Percentiles rank a stretch among this genome's conserved stretches.
Evolutionary conservation across 2,113 vertebrate genomes (phyloP).

Genomic region (Chauna torquata): DNA sequence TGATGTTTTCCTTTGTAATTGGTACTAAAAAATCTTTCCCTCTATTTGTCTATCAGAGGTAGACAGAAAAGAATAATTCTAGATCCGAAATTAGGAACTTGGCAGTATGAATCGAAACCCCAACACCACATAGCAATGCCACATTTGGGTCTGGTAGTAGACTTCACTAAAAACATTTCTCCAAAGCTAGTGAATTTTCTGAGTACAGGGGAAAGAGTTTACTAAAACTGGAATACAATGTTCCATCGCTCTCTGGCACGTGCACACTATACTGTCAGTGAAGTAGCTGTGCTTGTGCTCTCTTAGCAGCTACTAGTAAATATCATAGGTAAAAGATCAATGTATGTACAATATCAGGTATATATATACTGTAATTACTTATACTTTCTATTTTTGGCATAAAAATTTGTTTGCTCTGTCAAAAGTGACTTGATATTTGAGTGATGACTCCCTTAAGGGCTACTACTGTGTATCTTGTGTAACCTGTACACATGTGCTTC

Average conservation of each 20-base stretch:
- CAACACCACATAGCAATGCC: not conserved
- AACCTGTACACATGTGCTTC: not conserved
- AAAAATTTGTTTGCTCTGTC: not conserved
- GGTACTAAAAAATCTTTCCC: not conserved
- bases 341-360: not conserved
- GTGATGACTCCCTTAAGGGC: not conserved
- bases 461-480: not conserved
- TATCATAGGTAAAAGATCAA: not conserved
- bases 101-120: not conserved
- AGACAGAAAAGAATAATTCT: not conserved
- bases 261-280: not conserved
- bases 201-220: not conserved
- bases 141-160: not conserved
- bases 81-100: not conserved
- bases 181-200: not conserved
- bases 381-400: not conserved
- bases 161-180: not conserved
- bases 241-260: not conserved
- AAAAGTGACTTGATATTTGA: not conserved
- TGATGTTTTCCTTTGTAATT: constrained; percentile 3
- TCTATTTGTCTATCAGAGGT: not conserved
- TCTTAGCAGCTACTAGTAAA: not conserved
- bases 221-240: not conserved
- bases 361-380: not conserved
- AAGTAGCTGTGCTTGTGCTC: not conserved